Evolutionary conservation across 2,797 vertebrate species (phyloP), one percentile per base, ranked within the genome.

Genomic region (Esox lucius): DNA sequence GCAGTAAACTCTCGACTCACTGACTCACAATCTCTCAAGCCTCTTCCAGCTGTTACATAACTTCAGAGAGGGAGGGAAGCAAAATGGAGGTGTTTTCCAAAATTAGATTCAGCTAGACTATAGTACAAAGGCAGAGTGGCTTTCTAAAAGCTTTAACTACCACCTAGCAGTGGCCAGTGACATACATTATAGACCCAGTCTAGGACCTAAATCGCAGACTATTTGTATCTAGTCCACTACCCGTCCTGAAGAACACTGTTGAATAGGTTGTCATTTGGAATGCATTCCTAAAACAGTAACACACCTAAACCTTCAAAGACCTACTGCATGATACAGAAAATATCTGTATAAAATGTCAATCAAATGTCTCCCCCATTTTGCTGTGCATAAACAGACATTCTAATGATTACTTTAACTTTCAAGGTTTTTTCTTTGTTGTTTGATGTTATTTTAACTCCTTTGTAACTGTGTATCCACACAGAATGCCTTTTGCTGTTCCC

Each of bases 41-140:
- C 65, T 85, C 62, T 67, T 77, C 62, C 70, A 62, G 66, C 78
- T 75, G 82, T 91, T 90, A 84, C 64, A 81, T 87, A 87, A 91
- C 24, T 12, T 49, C 72, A 70, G 86, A 75, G 81, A 75, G 71
- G 59, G 51, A 82, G 68, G 62, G 61, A 83, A 70, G 73, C 76
- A 81, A 81, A 87, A 87, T 89, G 67, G 79, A 87, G 81, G 72
- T 78, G 73, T 78, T 86, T 87, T 86, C 72, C 77, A 74, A 85
- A 68, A 68, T 68, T 46, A 46, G 67, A 68, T 2, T 8, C 9
- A n/a, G n/a, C 11, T 61, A 12, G 11, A 12, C 22, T 61, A 61
- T 5, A n/a, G 66, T 42, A n/a, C 19, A 46, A 26, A 68, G 22
- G 22, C 19, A 42, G n/a, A 68, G 67, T 26, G 35, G 67, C 67